A percentile compares a stretch with the other conserved stretches of the same genome.
These are phyloP conservation scores for Borostomias antarcticus DNA, from an alignment of 2,797 vertebrate species.

Conservation along the genomic window DNA sequence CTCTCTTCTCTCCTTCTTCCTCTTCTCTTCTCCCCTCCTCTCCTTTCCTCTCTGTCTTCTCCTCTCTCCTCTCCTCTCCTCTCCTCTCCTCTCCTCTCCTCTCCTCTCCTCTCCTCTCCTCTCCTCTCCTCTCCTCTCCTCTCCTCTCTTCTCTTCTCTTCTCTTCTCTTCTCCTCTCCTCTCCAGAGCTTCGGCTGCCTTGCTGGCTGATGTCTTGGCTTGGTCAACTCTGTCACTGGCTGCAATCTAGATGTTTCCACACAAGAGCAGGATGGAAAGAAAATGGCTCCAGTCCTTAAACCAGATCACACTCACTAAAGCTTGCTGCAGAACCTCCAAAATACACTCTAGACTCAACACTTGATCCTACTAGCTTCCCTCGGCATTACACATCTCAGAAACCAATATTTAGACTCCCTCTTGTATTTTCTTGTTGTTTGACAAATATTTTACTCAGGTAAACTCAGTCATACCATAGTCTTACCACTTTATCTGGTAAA, in stretches of 20 bases:
- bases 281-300: slow-evolving; percentile 53
- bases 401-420: not conserved
- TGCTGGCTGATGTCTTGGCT: slow-evolving; percentile 38
- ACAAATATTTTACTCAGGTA: too few relatives aligned
- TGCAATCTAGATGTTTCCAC: slow-evolving; percentile 61
- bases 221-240: slow-evolving; percentile 49
- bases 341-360: not conserved
- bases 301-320: slow-evolving; percentile 37
- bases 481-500: too few relatives aligned
- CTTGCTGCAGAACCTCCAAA: slow-evolving; percentile 44
- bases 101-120: not conserved
- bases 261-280: slow-evolving; percentile 63
- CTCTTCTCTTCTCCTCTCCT: not conserved
- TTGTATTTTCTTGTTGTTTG: too few relatives aligned
- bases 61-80: too few relatives aligned
- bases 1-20: slow-evolving; percentile 18
- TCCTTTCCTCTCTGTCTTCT: slow-evolving; percentile 18
- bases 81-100: not conserved
- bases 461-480: not conserved
- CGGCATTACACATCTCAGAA: too few relatives aligned
- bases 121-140: slow-evolving; percentile 19
- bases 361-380: not conserved
- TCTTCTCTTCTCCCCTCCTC: slow-evolving; percentile 17
- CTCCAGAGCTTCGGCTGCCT: too few relatives aligned
- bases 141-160: not conserved